phyloP scores from a whole-genome alignment of 2,113 vertebrate species.

The Oostethus manadensis region DNA sequence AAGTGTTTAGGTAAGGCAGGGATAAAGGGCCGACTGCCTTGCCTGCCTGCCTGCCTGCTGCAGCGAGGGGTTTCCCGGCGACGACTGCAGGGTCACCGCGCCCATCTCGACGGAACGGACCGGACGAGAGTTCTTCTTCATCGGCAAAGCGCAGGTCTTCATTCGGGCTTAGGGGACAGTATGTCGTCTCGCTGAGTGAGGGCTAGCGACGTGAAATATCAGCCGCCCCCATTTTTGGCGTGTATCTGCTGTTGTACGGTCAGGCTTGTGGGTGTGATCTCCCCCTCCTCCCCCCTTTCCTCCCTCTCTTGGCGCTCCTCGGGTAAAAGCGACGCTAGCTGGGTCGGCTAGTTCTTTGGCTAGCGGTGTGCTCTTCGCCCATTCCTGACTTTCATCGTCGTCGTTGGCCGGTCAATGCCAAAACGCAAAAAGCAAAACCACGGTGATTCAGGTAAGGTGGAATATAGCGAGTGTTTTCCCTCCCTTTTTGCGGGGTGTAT shows the following conservation, averaged over 20 bases:
- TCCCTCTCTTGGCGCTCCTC: slow-evolving; percentile 67
- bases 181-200: slow-evolving; percentile 20
- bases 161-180: slow-evolving; percentile 17
- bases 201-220: slow-evolving; percentile 22
- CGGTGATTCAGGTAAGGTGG: slow-evolving; percentile 68
- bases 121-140: slow-evolving; percentile 44
- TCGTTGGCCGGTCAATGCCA: slow-evolving; percentile 75
- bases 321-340: slow-evolving; percentile 65
- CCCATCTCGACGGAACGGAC: slow-evolving; percentile 76
- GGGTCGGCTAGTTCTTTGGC: slow-evolving; percentile 63
- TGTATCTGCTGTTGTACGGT: slow-evolving; percentile 25
- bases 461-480: neutral
- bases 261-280: slow-evolving; percentile 62
- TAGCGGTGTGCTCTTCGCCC: slow-evolving; percentile 69
- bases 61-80: slow-evolving; percentile 76
- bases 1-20: neutral
- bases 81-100: slow-evolving; percentile 79
- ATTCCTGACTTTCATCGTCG: slow-evolving; percentile 71
- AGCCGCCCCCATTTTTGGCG: slow-evolving; percentile 13
- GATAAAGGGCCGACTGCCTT: neutral
- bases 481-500: slow-evolving; percentile 13
- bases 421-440: slow-evolving; percentile 63
- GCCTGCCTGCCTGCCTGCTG: slow-evolving; percentile 42
- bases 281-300: slow-evolving; percentile 17
- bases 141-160: slow-evolving; percentile 32